Evolutionary conservation across 53 echinoderm and acorn worm species (phyloP).

Genomic region (Arbacia lixula): DNA sequence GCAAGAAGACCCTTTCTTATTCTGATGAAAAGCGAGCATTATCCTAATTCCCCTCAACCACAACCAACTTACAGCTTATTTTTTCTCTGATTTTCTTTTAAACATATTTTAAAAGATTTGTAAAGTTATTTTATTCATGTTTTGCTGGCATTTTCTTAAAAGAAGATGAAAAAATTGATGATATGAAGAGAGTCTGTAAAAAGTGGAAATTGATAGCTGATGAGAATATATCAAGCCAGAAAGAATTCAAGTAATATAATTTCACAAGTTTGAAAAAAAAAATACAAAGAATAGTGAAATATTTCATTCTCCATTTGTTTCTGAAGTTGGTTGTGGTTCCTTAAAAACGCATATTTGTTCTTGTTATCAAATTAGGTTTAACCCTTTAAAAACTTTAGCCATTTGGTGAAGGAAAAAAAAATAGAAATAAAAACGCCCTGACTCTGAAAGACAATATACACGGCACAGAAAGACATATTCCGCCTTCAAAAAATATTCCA

Average conservation of each 20-base stretch:
- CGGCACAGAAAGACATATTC: slow-evolving; percentile 15
- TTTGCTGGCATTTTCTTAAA: no score
- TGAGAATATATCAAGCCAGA: no score
- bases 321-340: slow-evolving; percentile 27
- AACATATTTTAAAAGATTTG: not conserved
- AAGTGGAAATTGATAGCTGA: no score
- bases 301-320: no score
- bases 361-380: not conserved
- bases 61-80: not conserved
- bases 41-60: not conserved
- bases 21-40: not conserved
- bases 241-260: no score
- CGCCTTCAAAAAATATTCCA: slow-evolving; percentile 38
- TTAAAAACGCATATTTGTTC: not conserved
- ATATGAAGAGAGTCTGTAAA: no score
- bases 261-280: no score
- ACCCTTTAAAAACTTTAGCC: slow-evolving; percentile 1
- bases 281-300: no score
- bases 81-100: not conserved
- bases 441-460: slow-evolving; percentile 19
- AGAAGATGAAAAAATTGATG: no score
- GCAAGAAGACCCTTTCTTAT: slow-evolving; percentile 1
- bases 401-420: not conserved
- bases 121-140: no score
- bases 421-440: not conserved